Evolutionary conservation across 2,797 vertebrate genomes (phyloP), one percentile per base, ranked within the genome.

Genomic region (Microcaecilia unicolor): DNA sequence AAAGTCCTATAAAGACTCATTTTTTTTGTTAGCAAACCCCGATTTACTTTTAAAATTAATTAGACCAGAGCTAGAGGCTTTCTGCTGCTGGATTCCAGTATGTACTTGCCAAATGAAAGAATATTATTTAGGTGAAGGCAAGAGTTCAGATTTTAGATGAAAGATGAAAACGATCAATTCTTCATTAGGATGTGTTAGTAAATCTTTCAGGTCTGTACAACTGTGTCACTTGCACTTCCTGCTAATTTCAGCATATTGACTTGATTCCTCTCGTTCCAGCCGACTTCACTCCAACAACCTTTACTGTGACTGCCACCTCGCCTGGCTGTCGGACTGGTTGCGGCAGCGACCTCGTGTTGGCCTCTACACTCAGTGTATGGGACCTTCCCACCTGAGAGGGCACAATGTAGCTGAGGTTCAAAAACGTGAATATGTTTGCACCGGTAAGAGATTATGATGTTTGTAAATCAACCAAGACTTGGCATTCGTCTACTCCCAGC

Each of bases 231-330:
- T 18, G 15, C 25, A 10, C 31, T 25, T 39, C 15, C 44, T 35
- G 3, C 22, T 48, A 3, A 17, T 44, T 38, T 27, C n/a, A 38
- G 50, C 10, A 8, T 18, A 7, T 41, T 23, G 37, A 22, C 2
- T 0, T 37, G 13, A 37, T 31, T 45, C 3, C 13, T 44, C 16
- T 45, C 35, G 0, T 31, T 23, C 6, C 42, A 99, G 95, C 59
- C 94, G 95, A 28, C 90, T 99, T 20, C 95, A 99, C 64, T 97
- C 93, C 48, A 99, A 99, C 83, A 97, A 91, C 80, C 82, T 99
- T 46, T 86, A 87, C 34, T 99, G 95, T 32, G 95, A 99, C 44
- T 99, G 95, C 70, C 87, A 97, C 48, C 84, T 98, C 62, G 89
- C 95, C 49, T 99, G 95, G 95, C 80, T 99, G 41, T 97, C 95